A percentile compares a stretch with the other conserved stretches of the same genome.
phyloP scores from a whole-genome alignment of 2,888 invertebrate species.

The Lithophane leautieri region DNA sequence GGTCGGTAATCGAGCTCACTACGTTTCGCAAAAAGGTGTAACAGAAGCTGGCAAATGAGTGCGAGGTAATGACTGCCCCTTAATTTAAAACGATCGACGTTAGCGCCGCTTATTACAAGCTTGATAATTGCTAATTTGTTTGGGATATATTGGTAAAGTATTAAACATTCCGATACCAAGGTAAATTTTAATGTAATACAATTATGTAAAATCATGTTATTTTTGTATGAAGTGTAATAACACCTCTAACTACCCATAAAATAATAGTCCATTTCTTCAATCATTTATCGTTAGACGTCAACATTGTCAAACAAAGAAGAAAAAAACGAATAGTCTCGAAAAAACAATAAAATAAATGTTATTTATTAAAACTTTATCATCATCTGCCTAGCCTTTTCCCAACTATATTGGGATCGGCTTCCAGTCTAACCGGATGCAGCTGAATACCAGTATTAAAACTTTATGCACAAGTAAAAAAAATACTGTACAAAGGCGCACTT shows the following conservation, averaged over 20 bases:
- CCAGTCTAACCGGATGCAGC: too few species aligned
- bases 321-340: too few species aligned
- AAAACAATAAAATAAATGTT: too few species aligned
- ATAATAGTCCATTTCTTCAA: too few species aligned
- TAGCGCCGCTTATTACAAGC: conserved; percentile 73
- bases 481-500: too few species aligned
- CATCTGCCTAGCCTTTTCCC: too few species aligned
- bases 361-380: too few species aligned
- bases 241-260: background rate
- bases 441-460: too few species aligned
- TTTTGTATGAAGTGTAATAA: background rate
- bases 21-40: conserved; percentile 86
- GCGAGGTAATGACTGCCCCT: conserved; percentile 84
- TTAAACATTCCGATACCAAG: background rate
- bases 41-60: conserved; percentile 87
- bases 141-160: conserved; percentile 49
- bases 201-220: background rate
- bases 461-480: too few species aligned
- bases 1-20: conserved; percentile 80
- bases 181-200: background rate
- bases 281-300: too few species aligned
- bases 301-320: too few species aligned
- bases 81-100: conserved; percentile 81
- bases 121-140: conserved; percentile 83
- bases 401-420: too few species aligned